phyloP scores from a whole-genome alignment of 2,888 invertebrate genomes.

The Argynnis bischoffii region DNA sequence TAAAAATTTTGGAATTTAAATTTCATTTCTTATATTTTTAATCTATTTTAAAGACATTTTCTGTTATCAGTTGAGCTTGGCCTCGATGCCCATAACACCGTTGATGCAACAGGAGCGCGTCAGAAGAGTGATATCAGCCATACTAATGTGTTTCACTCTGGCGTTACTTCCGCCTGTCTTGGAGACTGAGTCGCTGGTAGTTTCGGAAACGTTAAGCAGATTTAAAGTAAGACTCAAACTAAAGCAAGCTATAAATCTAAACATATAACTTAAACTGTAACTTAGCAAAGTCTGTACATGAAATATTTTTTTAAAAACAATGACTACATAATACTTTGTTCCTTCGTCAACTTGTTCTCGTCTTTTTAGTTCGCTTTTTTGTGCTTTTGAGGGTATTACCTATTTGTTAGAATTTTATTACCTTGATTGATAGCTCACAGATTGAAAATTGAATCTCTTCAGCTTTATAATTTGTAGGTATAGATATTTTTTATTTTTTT shows the following conservation, averaged over 20 bases:
- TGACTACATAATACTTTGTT: too few relatives aligned
- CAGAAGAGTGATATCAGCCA: slow-evolving; percentile 52
- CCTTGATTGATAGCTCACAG: too few relatives aligned
- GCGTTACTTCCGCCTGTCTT: slow-evolving; percentile 66
- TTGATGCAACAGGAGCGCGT: slow-evolving; percentile 63
- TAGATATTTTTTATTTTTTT: background rate
- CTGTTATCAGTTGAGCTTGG: slow-evolving; percentile 41
- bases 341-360: too few relatives aligned
- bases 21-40: background rate
- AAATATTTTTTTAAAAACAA: too few relatives aligned
- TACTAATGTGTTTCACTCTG: slow-evolving; percentile 65
- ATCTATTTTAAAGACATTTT: background rate
- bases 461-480: background rate
- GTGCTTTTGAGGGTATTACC: too few relatives aligned
- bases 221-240: slow-evolving; percentile 53
- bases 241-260: too few relatives aligned
- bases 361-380: too few relatives aligned
- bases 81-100: slow-evolving; percentile 70
- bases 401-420: too few relatives aligned
- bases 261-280: too few relatives aligned
- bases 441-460: too few relatives aligned
- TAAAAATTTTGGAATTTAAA: too few relatives aligned
- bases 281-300: too few relatives aligned
- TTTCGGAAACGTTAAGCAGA: slow-evolving; percentile 54
- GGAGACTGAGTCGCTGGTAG: slow-evolving; percentile 62